A percentile compares a stretch with the other conserved stretches of the same genome.
These are phyloP conservation scores for Apteryx mantelli DNA, from an alignment of 2,113 vertebrate genomes.

Conservation along the genomic window DNA sequence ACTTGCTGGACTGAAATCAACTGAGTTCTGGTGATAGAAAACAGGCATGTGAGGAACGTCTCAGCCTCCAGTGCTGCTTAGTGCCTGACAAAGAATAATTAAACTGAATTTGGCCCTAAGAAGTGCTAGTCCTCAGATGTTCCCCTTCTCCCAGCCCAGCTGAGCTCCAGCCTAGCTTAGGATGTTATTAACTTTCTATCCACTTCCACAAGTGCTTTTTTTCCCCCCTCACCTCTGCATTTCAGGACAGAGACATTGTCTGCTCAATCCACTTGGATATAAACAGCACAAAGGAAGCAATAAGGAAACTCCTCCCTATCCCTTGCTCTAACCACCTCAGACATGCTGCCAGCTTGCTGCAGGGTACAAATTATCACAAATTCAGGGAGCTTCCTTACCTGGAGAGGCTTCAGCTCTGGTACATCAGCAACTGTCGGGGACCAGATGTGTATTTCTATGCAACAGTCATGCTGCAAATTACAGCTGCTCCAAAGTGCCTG, in stretches of 20 bases:
- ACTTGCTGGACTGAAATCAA: neutral
- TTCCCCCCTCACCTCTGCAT: neutral
- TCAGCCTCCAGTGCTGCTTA: neutral
- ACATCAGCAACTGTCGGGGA: neutral
- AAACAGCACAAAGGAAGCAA: conserved; percentile 16
- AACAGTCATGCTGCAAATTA: neutral
- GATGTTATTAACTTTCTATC: neutral
- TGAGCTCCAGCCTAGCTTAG: neutral
- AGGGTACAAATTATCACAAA: neutral
- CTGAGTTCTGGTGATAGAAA: neutral
- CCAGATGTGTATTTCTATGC: neutral
- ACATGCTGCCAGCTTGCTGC: neutral
- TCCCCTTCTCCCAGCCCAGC: neutral
- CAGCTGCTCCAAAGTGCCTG: neutral
- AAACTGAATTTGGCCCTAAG: neutral
- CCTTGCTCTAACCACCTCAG: neutral
- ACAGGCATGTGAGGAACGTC: neutral
- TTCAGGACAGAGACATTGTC: neutral
- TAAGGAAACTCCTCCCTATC: conserved; percentile 28
- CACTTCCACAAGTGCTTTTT: neutral
- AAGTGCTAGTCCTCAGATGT: neutral
- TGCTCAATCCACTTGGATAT: neutral
- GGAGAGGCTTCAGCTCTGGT: neutral
- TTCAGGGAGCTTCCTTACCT: neutral
- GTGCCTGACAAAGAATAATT: neutral